Evolutionary conservation across 2,113 vertebrate species (phyloP).

Genomic region (Ophiodon elongatus): DNA sequence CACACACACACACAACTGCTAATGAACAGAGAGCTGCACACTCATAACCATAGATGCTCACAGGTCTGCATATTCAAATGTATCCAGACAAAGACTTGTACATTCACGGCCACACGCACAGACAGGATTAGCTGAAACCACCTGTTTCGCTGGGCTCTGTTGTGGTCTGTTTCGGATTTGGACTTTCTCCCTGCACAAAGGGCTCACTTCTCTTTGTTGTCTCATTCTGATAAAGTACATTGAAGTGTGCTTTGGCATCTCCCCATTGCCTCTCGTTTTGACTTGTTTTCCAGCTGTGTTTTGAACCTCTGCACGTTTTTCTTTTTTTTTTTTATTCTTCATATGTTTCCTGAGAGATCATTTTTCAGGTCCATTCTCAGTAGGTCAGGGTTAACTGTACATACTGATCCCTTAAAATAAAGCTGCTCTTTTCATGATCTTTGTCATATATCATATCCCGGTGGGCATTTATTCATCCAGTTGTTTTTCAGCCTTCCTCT

Average conservation of each 20-base stretch:
- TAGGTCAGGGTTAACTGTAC: not conserved
- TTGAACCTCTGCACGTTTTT: not conserved
- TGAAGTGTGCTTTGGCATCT: constrained; percentile 23
- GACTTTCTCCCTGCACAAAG: constrained; percentile 24
- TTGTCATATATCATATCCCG: not conserved
- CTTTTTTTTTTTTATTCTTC: constrained; percentile 8
- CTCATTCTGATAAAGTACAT: constrained; percentile 30
- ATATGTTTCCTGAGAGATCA: not conserved
- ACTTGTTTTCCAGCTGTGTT: constrained; percentile 1
- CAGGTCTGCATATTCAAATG: not conserved
- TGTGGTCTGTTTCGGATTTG: constrained; percentile 21
- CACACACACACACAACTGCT: not conserved
- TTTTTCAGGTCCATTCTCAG: not conserved
- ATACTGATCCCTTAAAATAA: not conserved
- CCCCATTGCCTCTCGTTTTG: not conserved
- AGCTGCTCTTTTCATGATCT: not conserved
- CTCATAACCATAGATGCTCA: not conserved
- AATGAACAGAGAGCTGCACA: not conserved
- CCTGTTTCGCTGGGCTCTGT: constrained; percentile 28
- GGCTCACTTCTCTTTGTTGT: constrained; percentile 39
- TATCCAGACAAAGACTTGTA: not conserved
- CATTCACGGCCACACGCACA: constrained; percentile 13
- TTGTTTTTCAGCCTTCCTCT: not conserved
- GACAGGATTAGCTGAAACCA: constrained; percentile 35
- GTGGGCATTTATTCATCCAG: not conserved